Conservation (phyloP, 2,113 vertebrate species). For the Nansenia antarctica region DNA sequence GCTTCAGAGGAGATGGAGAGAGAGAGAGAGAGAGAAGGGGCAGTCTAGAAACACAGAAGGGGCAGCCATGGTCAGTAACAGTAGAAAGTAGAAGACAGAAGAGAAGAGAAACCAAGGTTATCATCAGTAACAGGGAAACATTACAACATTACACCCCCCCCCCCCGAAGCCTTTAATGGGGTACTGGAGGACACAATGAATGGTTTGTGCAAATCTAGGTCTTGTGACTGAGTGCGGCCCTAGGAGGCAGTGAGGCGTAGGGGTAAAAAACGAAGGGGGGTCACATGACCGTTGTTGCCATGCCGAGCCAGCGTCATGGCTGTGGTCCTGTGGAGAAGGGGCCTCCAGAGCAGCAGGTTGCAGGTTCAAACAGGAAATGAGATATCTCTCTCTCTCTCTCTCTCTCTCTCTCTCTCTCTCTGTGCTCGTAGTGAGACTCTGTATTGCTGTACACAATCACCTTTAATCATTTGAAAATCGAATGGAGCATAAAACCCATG, state of each 20-base stretch:
- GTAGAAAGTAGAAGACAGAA: neutral
- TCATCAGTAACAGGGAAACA: conserved; percentile 39
- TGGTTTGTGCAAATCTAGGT: conserved; percentile 71
- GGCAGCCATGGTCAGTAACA: neutral
- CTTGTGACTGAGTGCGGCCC: conserved; percentile 67
- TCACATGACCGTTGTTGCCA: conserved; percentile 58
- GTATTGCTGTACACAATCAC: neutral
- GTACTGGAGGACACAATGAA: conserved; percentile 66
- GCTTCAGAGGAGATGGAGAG: neutral
- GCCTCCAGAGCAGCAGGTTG: conserved; percentile 5
- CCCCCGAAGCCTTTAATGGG: conserved; percentile 9
- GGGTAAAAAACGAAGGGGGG: conserved; percentile 26
- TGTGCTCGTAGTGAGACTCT: neutral
- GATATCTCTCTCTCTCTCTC: conserved; percentile 18
- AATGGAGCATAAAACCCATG: conserved; percentile 1
- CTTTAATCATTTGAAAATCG: neutral
- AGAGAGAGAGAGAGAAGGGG: neutral
- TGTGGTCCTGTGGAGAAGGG: conserved; percentile 28
- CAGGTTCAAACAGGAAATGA: conserved; percentile 35
- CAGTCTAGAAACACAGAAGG: neutral
- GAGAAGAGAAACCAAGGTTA: conserved; percentile 34
- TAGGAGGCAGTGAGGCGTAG: conserved; percentile 39
- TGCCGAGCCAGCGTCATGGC: conserved; percentile 41
- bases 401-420: neutral
- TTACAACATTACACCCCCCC: conserved; percentile 43